Base-by-base conservation (phyloP, 2,888 invertebrate genomes). In the Cheilosia soror region DNA sequence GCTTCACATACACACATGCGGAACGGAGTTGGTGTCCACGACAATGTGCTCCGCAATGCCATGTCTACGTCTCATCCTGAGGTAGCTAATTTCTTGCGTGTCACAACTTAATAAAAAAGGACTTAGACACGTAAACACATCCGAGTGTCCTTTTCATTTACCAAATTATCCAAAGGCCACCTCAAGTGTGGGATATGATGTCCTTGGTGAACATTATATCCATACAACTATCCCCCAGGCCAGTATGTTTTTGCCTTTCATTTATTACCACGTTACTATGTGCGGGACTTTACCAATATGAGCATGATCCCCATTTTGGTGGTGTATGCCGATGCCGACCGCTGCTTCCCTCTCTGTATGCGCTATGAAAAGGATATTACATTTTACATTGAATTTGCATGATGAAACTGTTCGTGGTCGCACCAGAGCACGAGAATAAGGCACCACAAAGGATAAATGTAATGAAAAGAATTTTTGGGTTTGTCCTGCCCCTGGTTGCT, bases 71-170 rank as follows among this genome's bases (percentile, higher is more conserved):
- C 57, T 75, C 69, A 58, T 82, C 15, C 73, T 53, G 69, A 71
- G 51, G 84, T 75, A 51, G 73, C 80, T 84, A 80, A 84, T 80
- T 80, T 71, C 80, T 84, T 80, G 80, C 69, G 75, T 80, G 80
- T 75, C 58, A 84, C 69, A 71, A 71, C 80, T 84, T 80, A 84
- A 84, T 84, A 69, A 80, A 75, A 84, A 79, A 58, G 80, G 84
- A 84, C 80, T 80, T 75, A 77, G 53, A 60, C 84, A 84, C 75
- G 80, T 79, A 79, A 84, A 75, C 75, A 84, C 69, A 84, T 69
- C 75, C 62, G 69, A 80, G 75, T 84, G 75, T 84, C 79, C 69
- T 69, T 79, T 84, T 84, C 65, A 80, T 84, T 71, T 71, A 60
- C 49, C 58, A 75, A 75, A 66, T 83, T 62, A 69, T 65, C 63